Base-by-base conservation (phyloP, 2,888 invertebrate genomes). In the Therioaphis trifolii region DNA sequence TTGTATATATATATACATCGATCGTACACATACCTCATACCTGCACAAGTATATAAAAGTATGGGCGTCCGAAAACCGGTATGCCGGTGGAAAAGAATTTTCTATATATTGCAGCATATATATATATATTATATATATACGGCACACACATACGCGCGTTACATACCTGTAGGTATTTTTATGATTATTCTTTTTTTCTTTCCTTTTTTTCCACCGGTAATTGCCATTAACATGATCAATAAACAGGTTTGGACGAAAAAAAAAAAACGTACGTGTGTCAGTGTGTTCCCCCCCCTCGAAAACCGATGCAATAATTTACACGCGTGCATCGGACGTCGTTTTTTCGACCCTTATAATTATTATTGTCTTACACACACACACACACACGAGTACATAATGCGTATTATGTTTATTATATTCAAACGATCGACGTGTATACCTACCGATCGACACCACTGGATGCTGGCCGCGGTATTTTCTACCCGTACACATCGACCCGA, bases 31-130 rank as follows among this genome's bases (percentile, higher is more conserved):
- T 29, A 49, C n/a, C 15, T n/a, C n/a, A n/a, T n/a, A n/a, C n/a
- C n/a, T n/a, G n/a, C n/a, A n/a, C 35, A 29, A 21, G 55, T 72
- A 27, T 15, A 4, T 40, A 40, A 2, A 18, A 27, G 24, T 61
- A 75, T 43, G 49, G 63, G 77, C 66, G 49, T 46, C 77, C 77
- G 9, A 52, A 76, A 77, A 76, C 77, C 77, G 77, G 77, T 77
- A 77, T 66, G 66, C 11, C 27, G 77, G 18, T 5, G 77, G 21
- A 52, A 61, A 77, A 66, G 77, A 77, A 77, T 77, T 77, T 66
- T 66, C 77, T 77, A 29, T n/a, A 58, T 35, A n/a, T n/a, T n/a
- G n/a, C n/a, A 27, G 27, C 63, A 75, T 58, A 1, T 14, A 46
- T 7, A 18, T 55, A 1, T 52, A 14, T n/a, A n/a, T 21, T 61